A percentile compares a stretch with the other conserved stretches of the same genome.
These are phyloP conservation scores for Tetragonula clypearis DNA, from an alignment of 1,140 invertebrate species.

Conservation along the genomic window DNA sequence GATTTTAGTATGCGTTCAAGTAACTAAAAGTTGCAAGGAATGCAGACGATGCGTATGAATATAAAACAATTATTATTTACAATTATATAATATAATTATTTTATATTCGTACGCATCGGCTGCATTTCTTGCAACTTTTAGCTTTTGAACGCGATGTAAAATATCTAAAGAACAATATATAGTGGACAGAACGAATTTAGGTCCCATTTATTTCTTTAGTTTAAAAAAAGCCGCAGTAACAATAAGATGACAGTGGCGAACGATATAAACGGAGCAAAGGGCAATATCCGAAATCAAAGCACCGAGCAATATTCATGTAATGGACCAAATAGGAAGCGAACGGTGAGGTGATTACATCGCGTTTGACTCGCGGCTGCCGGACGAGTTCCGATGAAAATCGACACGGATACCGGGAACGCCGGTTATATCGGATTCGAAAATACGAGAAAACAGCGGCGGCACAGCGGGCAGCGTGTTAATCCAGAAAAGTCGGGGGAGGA, in stretches of 20 bases:
- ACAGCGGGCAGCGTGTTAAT: constrained; percentile 42
- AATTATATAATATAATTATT: too few relatives aligned
- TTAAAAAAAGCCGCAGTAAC: background rate
- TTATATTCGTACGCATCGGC: too few relatives aligned
- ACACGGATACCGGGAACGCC: constrained; percentile 13
- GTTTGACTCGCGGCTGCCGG: background rate
- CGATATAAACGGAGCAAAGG: background rate
- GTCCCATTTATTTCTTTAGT: too few relatives aligned
- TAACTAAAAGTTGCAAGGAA: too few relatives aligned
- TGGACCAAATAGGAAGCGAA: background rate
- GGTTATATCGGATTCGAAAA: constrained; percentile 23
- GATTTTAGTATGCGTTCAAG: too few relatives aligned
- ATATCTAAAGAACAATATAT: too few relatives aligned
- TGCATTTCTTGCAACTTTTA: too few relatives aligned
- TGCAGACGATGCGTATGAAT: too few relatives aligned
- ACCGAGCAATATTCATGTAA: background rate
- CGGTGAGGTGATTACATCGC: background rate
- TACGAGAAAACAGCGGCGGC: background rate
- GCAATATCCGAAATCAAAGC: background rate
- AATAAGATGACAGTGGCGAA: background rate
- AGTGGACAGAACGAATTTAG: too few relatives aligned
- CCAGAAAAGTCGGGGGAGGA: constrained; percentile 8
- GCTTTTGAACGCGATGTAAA: too few relatives aligned
- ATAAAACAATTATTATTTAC: too few relatives aligned
- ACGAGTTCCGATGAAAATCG: constrained; percentile 14